Conservation (phyloP, 2,888 invertebrate genomes). For the Colostygia pectinataria region DNA sequence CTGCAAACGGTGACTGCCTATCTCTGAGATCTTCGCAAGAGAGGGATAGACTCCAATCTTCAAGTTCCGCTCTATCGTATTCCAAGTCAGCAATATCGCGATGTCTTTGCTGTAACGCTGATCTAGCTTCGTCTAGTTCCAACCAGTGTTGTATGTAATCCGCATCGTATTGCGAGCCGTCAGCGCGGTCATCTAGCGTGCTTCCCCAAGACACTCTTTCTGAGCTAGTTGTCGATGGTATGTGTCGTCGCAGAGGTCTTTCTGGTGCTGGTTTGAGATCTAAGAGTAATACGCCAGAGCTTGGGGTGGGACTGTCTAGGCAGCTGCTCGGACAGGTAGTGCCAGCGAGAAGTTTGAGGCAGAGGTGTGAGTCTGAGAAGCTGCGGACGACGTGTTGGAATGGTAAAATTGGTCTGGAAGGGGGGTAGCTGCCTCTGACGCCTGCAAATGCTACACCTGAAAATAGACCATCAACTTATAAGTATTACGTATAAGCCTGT, state of each 20-base stretch:
- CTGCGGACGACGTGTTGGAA: constrained; percentile 89
- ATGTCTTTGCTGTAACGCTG: constrained; percentile 86
- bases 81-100: constrained; percentile 87
- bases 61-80: constrained; percentile 89
- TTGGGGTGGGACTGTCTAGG: constrained; percentile 83
- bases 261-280: constrained; percentile 83
- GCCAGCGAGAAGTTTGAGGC: constrained; percentile 86
- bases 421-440: constrained; percentile 88
- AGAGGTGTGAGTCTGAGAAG: constrained; percentile 89
- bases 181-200: constrained; percentile 81
- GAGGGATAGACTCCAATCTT: constrained; percentile 90
- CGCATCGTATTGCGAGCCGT: constrained; percentile 85
- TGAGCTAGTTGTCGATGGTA: constrained; percentile 75
- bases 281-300: constrained; percentile 84
- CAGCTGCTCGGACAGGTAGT: constrained; percentile 80
- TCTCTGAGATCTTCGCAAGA: constrained; percentile 87
- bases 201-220: constrained; percentile 84
- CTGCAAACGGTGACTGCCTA: constrained; percentile 74
- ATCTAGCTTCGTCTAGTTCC: constrained; percentile 87
- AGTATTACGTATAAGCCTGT: too few relatives aligned
- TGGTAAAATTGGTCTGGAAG: constrained; percentile 86
- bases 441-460: constrained; percentile 82
- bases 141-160: constrained; percentile 91
- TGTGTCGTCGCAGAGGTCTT: constrained; percentile 82
- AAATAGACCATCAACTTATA: too few relatives aligned